phyloP scores from a whole-genome alignment of 23 tunicate genomes.

The Pegea sp. region DNA sequence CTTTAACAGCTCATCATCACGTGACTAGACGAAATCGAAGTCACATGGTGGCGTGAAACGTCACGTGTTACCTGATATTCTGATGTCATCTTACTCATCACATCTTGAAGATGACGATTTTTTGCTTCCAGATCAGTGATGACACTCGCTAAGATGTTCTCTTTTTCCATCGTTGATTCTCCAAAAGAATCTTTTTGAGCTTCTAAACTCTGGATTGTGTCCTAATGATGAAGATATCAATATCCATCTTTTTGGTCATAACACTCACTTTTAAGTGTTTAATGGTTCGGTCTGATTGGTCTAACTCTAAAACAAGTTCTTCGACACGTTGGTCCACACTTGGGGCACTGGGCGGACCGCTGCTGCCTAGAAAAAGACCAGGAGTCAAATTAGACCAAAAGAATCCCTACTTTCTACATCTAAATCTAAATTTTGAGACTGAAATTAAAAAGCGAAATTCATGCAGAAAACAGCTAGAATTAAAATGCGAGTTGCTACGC shows the following conservation, averaged over 20 bases:
- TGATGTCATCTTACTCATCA: constrained; percentile 53
- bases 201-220: constrained; percentile 16
- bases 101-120: constrained; percentile 51
- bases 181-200: constrained; percentile 19
- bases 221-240: no score
- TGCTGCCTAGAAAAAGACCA: no score
- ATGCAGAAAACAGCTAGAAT: no score
- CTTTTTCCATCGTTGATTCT: constrained; percentile 42
- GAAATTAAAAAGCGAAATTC: no score
- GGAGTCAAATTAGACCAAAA: no score
- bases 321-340: constrained; percentile 64
- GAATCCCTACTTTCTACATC: no score
- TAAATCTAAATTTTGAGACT: no score
- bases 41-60: no score
- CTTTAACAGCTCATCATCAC: no score
- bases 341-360: constrained; percentile 30
- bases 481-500: no score
- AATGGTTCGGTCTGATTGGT: constrained; percentile 47
- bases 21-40: no score
- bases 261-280: constrained; percentile 4
- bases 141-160: constrained; percentile 65
- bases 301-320: constrained; percentile 66
- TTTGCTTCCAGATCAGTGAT: constrained; percentile 71
- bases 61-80: constrained; percentile 82
- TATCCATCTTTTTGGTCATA: not conserved